Evolutionary conservation across 1,140 invertebrate genomes (phyloP).

Genomic region (Aphaenogaster rudis): DNA sequence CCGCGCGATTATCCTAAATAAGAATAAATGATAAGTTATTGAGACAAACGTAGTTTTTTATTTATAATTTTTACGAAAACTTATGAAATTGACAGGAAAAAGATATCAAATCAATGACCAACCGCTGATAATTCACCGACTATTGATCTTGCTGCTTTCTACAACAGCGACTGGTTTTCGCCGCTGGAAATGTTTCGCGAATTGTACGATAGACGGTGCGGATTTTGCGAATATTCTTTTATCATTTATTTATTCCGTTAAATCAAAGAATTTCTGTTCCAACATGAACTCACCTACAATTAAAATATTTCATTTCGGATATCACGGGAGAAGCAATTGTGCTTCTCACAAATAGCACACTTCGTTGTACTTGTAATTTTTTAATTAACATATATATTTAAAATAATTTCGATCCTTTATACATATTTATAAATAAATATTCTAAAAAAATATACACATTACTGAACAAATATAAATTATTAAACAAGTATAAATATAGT

Average conservation of each 20-base stretch:
- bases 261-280: slow-evolving; percentile 2
- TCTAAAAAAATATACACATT: not conserved
- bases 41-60: not conserved
- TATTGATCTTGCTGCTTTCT: not conserved
- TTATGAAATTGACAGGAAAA: not conserved
- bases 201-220: not conserved
- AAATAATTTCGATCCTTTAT: not conserved
- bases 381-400: not conserved
- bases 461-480: not conserved
- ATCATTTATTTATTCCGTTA: slow-evolving; percentile 1
- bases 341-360: slow-evolving; percentile 70
- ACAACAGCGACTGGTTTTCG: not conserved
- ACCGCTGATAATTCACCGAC: slow-evolving; percentile 4
- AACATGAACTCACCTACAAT: slow-evolving; percentile 73
- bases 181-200: not conserved
- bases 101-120: not conserved
- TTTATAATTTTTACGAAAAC: not conserved
- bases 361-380: slow-evolving; percentile 76
- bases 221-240: not conserved
- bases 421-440: not conserved
- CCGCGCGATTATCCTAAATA: not conserved
- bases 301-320: slow-evolving; percentile 84
- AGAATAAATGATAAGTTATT: slow-evolving; percentile 19
- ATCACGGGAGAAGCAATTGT: slow-evolving; percentile 81
- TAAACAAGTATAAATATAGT: not conserved